A percentile compares a stretch with the other conserved stretches of the same genome.
phyloP scores from a whole-genome alignment of 2,888 invertebrate species.

The Lasioglossum oenotherae region DNA sequence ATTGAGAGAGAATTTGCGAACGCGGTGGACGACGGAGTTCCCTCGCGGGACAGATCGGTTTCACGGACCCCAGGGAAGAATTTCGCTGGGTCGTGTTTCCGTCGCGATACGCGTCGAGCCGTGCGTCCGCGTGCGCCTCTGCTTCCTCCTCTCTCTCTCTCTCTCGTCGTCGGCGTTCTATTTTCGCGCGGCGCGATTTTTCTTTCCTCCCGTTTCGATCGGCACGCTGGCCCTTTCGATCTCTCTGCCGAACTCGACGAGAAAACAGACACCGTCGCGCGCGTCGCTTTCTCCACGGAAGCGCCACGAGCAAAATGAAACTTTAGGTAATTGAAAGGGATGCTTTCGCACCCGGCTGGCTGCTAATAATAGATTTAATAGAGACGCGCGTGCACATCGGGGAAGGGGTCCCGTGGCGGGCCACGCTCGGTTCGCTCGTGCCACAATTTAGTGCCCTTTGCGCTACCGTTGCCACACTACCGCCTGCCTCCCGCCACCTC shows the following conservation, averaged over 20 bases:
- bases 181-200: background rate
- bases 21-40: slow-evolving; percentile 54
- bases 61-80: background rate
- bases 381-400: slow-evolving; percentile 84
- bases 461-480: slow-evolving; percentile 93
- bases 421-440: slow-evolving; percentile 60
- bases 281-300: slow-evolving; percentile 29
- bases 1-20: slow-evolving; percentile 71
- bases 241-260: background rate
- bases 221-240: background rate
- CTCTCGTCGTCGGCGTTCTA: background rate
- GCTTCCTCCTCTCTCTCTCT: background rate
- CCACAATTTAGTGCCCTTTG: slow-evolving; percentile 69
- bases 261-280: background rate
- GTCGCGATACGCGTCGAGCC: background rate
- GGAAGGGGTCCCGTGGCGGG: slow-evolving; percentile 72
- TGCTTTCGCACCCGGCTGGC: slow-evolving; percentile 75
- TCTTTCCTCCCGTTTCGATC: background rate
- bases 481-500: background rate
- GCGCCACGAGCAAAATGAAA: slow-evolving; percentile 68
- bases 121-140: background rate
- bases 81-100: slow-evolving; percentile 3
- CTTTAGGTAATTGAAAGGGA: slow-evolving; percentile 82
- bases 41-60: slow-evolving; percentile 7
- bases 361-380: slow-evolving; percentile 84